Base-by-base conservation (phyloP, 2,113 vertebrate genomes). In the Thalassarche chlororhynchos region DNA sequence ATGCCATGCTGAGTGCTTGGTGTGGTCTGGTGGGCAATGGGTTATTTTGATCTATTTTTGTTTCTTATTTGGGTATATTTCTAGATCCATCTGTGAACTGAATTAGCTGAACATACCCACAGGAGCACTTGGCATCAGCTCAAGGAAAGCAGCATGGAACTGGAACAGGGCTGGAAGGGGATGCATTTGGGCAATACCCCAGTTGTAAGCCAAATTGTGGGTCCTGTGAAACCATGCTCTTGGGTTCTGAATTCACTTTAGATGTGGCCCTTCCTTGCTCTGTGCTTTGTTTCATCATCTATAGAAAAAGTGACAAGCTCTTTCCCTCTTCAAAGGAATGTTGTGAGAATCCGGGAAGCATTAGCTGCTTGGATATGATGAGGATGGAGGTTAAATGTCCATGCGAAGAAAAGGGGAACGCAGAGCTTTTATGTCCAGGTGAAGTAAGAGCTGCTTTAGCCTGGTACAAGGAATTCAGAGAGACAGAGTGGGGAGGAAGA, bases 381-480 rank as follows among this genome's bases (percentile, higher is more conserved):
- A 61, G 8, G 28, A 52, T 19, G 17, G 13, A 51, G 3, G 5
- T 34, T 52, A 47, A 38, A 17, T 12, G 16, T 60, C 32, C 21
- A 4, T 28, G 20, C 2, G 2, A 83, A 77, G 28, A 44, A n/a
- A 4, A 76, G 13, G 4, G 77, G 25, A 84, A 57, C 0, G 0
- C 26, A 64, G 10, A 84, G 5, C 19, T 81, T 58, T 62, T 71
- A 25, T 6, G 14, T 32, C 11, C 44, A 0, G 17, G 8, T 40
- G 18, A 58, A 72, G 29, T 14, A 71, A 14, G 51, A 89, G 10
- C 5, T 58, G 3, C 47, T 68, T 68, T 54, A 54, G 12, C 8
- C 52, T 54, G 15, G 6, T 46, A 19, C 31, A 78, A 44, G 8
- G 11, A 76, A 74, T 40, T 36, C 32, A 40, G 16, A 72, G 52